Evolutionary conservation across 2,888 invertebrate species (phyloP).

Genomic region (Hypomecis atomaria): DNA sequence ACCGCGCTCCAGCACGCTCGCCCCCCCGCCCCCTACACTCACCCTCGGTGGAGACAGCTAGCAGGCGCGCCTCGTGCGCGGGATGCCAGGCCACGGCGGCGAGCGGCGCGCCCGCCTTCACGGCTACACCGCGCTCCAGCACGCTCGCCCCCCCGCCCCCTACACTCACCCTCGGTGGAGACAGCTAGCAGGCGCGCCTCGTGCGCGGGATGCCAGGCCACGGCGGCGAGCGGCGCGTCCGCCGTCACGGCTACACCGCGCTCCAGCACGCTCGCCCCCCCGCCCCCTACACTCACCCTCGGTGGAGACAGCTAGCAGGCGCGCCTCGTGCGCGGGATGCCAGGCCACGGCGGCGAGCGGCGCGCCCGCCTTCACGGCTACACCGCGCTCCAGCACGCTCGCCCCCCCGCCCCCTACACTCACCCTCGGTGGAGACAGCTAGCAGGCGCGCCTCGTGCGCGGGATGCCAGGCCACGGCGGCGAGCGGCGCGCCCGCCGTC

Average conservation of each 20-base stretch:
- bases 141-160: slow-evolving; percentile 59
- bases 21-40: slow-evolving; percentile 67
- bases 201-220: slow-evolving; percentile 94
- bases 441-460: slow-evolving; percentile 91
- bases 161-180: slow-evolving; percentile 73
- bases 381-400: slow-evolving; percentile 46
- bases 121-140: slow-evolving; percentile 56
- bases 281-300: slow-evolving; percentile 67
- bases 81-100: slow-evolving; percentile 96
- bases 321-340: slow-evolving; percentile 93
- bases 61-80: slow-evolving; percentile 89
- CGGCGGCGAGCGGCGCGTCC: slow-evolving; percentile 85
- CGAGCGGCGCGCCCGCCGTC: slow-evolving; percentile 65
- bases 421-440: slow-evolving; percentile 83
- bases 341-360: slow-evolving; percentile 91
- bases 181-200: slow-evolving; percentile 91
- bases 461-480: slow-evolving; percentile 95
- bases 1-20: slow-evolving; percentile 45
- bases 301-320: slow-evolving; percentile 88
- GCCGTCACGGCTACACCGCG: slow-evolving; percentile 57
- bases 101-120: slow-evolving; percentile 62
- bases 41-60: slow-evolving; percentile 85
- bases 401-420: slow-evolving; percentile 65
- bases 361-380: slow-evolving; percentile 54
- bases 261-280: slow-evolving; percentile 52